Evolutionary conservation across 2,113 vertebrate genomes (phyloP), one percentile per base, ranked within the genome.

Genomic region (Spea multiplicata): DNA sequence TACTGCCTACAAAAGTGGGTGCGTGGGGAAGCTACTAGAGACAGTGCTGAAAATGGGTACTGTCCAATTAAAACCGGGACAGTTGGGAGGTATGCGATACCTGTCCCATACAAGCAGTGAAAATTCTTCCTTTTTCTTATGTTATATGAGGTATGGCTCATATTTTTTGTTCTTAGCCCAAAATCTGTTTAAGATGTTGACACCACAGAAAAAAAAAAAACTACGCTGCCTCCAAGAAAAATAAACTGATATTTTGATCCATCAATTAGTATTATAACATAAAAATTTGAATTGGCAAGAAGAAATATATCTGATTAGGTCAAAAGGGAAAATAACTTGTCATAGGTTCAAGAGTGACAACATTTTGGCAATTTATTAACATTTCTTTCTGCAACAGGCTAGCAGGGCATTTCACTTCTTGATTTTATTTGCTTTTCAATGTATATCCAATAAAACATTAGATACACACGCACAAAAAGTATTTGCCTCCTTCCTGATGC

Each of bases 231-330:
- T 59, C 55, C 55, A 59, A 59, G 55, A 59, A 59, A 59, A 59
- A 59, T 59, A 59, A 59, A 59, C 55, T 59, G 55, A 59, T 59
- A 59, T 59, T 13, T 59, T 59, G 14, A 59, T 59, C 55, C 55
- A 59, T 9, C 55, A 59, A 59, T 59, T 59, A 59, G 55, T 13
- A 59, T 59, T 13, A 59, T 59, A 59, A 13, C 14, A 13, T 59
- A 30, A 70, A 48, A 73, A 69, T 62, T 66, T 82, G 73, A 78
- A 48, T 53, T 81, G 16, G 52, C 49, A 46, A 75, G 44, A n/a
- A 45, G 66, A 48, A 59, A 59, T 13, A 59, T 59, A 59, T 59
- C 14, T 59, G 12, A 13, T 59, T 13, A 59, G 55, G 55, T 59
- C 55, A 59, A 13, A 59, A 13, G 10, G 55, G 14, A 13, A 9